Percentiles rank a stretch among this genome's conserved stretches.
These are phyloP conservation scores for Saxidomus purpurata DNA, from an alignment of 1,140 invertebrate species.

Conservation along the genomic window DNA sequence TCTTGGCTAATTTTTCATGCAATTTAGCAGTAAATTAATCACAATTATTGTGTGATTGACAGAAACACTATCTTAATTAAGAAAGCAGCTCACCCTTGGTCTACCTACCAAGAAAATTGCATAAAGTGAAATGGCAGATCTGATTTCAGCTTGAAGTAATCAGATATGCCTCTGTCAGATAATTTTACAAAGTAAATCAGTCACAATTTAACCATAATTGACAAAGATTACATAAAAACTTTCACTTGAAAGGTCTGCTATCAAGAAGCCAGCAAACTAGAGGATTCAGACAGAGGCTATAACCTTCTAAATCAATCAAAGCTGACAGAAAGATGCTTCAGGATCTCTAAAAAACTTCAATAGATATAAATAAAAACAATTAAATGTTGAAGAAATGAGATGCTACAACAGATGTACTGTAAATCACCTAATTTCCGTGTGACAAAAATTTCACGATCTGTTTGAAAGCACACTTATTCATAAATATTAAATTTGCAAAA, in stretches of 20 bases:
- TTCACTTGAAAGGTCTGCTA: slow-evolving; percentile 13
- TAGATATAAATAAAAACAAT: no score
- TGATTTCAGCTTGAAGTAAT: background rate
- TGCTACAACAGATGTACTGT: no score
- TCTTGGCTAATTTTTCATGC: background rate
- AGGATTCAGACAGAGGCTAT: background rate
- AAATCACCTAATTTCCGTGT: no score
- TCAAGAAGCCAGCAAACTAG: background rate
- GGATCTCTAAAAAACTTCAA: background rate
- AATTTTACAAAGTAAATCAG: background rate
- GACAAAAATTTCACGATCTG: no score
- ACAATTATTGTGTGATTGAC: background rate
- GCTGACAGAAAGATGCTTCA: background rate
- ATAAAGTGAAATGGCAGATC: background rate
- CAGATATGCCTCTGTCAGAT: background rate
- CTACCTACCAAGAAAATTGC: background rate
- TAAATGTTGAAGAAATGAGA: no score
- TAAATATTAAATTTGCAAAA: no score
- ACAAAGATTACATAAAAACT: slow-evolving; percentile 18
- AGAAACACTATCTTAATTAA: slow-evolving; percentile 14
- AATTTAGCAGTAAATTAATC: background rate
- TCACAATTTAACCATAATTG: background rate
- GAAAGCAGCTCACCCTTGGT: background rate
- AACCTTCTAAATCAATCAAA: slow-evolving; percentile 5
- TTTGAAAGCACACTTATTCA: no score